phyloP scores from a whole-genome alignment of 2,888 invertebrate species.

The Volucella zonaria region DNA sequence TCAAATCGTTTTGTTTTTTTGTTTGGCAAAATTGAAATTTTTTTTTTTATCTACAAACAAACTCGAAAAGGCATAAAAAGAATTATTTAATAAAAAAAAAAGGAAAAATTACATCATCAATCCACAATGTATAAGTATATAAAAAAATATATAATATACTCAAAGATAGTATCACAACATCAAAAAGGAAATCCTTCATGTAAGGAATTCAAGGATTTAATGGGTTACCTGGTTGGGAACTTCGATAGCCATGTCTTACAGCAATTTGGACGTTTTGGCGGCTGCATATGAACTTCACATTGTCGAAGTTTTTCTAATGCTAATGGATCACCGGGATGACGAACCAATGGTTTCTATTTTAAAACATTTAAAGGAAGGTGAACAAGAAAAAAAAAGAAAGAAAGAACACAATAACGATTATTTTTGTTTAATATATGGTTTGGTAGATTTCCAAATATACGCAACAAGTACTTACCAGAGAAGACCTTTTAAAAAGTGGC shows the following conservation, averaged over 20 bases:
- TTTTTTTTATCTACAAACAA: slow-evolving; percentile 23
- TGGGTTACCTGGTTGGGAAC: slow-evolving; percentile 90
- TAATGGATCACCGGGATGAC: slow-evolving; percentile 90
- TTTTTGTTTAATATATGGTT: slow-evolving; percentile 33
- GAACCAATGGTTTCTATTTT: slow-evolving; percentile 92
- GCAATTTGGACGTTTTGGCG: slow-evolving; percentile 91
- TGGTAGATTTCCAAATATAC: background rate
- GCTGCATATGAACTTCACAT: slow-evolving; percentile 95
- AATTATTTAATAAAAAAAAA: slow-evolving; percentile 37
- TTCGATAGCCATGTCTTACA: slow-evolving; percentile 96
- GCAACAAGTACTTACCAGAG: too few relatives aligned
- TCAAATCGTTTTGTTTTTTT: background rate
- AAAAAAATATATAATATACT: slow-evolving; percentile 65
- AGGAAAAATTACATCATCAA: slow-evolving; percentile 41
- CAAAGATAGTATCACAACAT: slow-evolving; percentile 81
- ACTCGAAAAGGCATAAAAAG: slow-evolving; percentile 16
- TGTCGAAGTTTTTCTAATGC: slow-evolving; percentile 92
- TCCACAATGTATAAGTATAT: slow-evolving; percentile 69
- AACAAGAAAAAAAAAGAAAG: slow-evolving; percentile 46
- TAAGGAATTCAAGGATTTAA: slow-evolving; percentile 70
- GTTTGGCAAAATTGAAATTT: slow-evolving; percentile 41
- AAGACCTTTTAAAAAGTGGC: too few relatives aligned
- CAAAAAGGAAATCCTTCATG: slow-evolving; percentile 82
- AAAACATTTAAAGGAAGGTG: background rate
- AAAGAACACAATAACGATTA: slow-evolving; percentile 42